Base-by-base conservation (phyloP, 2,113 vertebrate species). In the Xiphophorus maculatus region DNA sequence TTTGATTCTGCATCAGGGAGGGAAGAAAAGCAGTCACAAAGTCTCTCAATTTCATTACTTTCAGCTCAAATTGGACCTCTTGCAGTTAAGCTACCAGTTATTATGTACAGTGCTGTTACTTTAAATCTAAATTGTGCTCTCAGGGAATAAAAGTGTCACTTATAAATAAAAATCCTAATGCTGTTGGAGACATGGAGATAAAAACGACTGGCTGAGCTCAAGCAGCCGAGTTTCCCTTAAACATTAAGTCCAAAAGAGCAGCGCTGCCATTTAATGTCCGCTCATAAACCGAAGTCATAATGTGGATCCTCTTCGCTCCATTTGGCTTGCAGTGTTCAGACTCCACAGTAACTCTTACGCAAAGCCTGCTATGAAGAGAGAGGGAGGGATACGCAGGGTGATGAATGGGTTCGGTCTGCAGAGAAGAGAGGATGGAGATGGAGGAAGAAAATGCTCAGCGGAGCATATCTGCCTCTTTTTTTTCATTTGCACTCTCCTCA, bases 261-360 rank as follows among this genome's bases (percentile, higher is more conserved):
- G 37, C 61, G 69, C 7, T 84, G 66, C 73, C 83, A 69, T 87
- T 83, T 86, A 40, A 80, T 83, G 70, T 75, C 81, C 69, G 71
- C 67, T 74, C 81, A 73, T 69, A 54, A 81, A 61, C 80, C 25
- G 60, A 63, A 66, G 63, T 1, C 30, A 22, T 79, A 69, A 88
- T 67, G 79, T 64, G 69, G 73, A 77, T 63, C 74, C 85, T 84
- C 86, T 85, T 74, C 79, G 81, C 73, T 88, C 82, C 77, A 71
- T 87, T 84, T 85, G 74, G 79, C 82, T 85, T 32, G 85, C 82
- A 90, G 87, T 80, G 79, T 79, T 77, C 17, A 30, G 25, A 63
- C 61, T 74, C 25, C 6, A 35, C 77, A 54, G 67, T 69, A 58
- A 76, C 82, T 81, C 79, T 90, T 86, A 85, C 85, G 88, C 87